Conservation (phyloP, 1,140 invertebrate genomes). For the Brachionus koreanus region DNA sequence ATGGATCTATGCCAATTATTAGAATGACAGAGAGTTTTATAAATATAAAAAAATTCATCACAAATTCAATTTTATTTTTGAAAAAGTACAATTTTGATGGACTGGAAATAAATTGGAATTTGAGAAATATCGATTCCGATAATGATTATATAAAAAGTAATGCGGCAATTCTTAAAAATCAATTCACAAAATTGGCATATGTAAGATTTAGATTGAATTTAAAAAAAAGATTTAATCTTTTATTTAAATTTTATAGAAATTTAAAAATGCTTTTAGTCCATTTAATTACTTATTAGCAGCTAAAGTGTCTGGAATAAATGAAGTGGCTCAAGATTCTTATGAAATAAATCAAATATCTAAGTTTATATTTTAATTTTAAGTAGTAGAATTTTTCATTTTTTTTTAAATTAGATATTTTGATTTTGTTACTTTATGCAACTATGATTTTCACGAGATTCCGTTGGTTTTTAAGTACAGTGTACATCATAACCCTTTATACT, state of each 20-base stretch:
- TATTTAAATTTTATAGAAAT: not conserved
- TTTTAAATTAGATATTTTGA: not conserved
- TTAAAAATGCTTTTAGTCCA: not conserved
- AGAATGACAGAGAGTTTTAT: constrained; percentile 7
- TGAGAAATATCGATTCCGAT: constrained; percentile 14
- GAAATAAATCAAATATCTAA: not conserved
- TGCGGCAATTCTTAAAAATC: not conserved
- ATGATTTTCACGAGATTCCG: constrained; percentile 34
- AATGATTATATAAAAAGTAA: not conserved
- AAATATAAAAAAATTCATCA: constrained; percentile 8
- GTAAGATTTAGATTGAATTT: not conserved
- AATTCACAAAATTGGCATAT: not conserved
- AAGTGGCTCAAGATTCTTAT: constrained; percentile 21
- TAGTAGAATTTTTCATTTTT: not conserved
- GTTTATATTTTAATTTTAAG: not conserved
- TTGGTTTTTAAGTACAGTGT: not conserved
- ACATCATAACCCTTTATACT: constrained; percentile 1
- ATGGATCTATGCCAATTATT: not conserved
- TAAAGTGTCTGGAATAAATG: not conserved
- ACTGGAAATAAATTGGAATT: constrained; percentile 20
- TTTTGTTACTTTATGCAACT: not conserved
- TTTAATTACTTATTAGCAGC: not conserved
- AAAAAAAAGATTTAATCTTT: not conserved
- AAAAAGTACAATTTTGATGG: constrained; percentile 22
- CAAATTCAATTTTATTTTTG: not conserved